phyloP scores from a whole-genome alignment of 2,797 vertebrate species.

The Arremon brunneinucha region DNA sequence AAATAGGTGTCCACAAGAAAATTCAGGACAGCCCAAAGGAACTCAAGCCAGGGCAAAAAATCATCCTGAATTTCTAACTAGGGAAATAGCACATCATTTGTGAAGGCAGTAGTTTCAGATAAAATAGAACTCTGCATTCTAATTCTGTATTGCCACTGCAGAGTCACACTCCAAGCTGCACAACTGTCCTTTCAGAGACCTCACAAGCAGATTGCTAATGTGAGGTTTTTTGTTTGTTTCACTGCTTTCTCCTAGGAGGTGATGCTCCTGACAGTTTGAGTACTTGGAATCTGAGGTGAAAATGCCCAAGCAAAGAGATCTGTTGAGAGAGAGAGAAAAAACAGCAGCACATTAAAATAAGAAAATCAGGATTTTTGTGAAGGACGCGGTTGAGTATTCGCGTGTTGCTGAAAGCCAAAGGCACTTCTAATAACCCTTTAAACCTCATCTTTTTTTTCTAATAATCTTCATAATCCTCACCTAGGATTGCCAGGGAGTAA shows the following conservation, averaged over 20 bases:
- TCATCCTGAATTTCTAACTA: not conserved
- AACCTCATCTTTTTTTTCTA: not conserved
- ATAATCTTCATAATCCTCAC: slow-evolving; percentile 22
- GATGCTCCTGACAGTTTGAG: not conserved
- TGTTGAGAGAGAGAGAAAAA: not conserved
- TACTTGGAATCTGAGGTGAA: not conserved
- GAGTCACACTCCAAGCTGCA: not conserved
- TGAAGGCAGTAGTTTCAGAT: not conserved
- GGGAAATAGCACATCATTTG: not conserved
- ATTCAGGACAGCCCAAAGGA: not conserved
- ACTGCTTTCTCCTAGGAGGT: not conserved
- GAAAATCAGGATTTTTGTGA: not conserved
- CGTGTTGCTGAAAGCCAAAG: not conserved
- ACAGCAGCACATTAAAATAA: not conserved
- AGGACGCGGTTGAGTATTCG: not conserved
- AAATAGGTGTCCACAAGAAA: not conserved
- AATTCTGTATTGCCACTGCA: not conserved
- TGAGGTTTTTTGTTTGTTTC: not conserved
- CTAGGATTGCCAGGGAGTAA: not conserved
- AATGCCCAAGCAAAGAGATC: not conserved
- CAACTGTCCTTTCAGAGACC: not conserved
- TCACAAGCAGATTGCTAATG: not conserved
- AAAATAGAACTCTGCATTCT: not conserved
- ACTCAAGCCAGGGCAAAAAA: not conserved
- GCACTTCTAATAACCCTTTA: slow-evolving; percentile 28